These are phyloP conservation scores for Lycophotia porphyrea DNA, from an alignment of 2,888 invertebrate species.

Conservation along the genomic window DNA sequence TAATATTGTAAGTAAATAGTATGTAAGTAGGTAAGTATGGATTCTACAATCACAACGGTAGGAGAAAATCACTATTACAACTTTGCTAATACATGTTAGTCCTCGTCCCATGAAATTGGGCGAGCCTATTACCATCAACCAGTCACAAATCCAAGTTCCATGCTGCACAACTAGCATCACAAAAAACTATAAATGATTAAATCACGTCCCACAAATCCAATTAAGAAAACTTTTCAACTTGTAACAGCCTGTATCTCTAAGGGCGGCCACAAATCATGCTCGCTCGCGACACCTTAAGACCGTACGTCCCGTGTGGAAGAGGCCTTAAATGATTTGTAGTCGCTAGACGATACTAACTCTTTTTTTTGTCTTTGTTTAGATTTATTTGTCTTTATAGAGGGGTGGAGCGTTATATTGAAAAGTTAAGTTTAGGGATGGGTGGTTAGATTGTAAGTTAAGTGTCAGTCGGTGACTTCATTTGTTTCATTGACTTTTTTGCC, in stretches of 20 bases:
- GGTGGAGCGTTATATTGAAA: slow-evolving; percentile 6
- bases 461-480: not conserved
- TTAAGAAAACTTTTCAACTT: slow-evolving; percentile 37
- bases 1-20: too few relatives aligned
- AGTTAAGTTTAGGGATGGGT: not conserved
- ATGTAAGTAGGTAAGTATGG: too few relatives aligned
- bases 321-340: slow-evolving; percentile 80
- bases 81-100: not conserved
- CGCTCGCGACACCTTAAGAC: slow-evolving; percentile 74
- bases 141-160: not conserved
- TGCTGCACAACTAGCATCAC: not conserved
- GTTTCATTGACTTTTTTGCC: too few relatives aligned
- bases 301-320: slow-evolving; percentile 65
- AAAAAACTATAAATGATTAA: slow-evolving; percentile 16
- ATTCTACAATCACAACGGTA: too few relatives aligned
- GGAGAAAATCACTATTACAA: not conserved
- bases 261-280: slow-evolving; percentile 78
- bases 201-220: slow-evolving; percentile 42
- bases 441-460: not conserved
- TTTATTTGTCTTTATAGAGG: slow-evolving; percentile 25
- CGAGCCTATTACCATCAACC: not conserved
- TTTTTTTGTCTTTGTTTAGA: slow-evolving; percentile 36
- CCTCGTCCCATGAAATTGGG: not conserved
- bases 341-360: slow-evolving; percentile 48
- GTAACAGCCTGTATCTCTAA: slow-evolving; percentile 69